Base-by-base conservation (phyloP, 2,888 invertebrate species). In the Myathropa florea region DNA sequence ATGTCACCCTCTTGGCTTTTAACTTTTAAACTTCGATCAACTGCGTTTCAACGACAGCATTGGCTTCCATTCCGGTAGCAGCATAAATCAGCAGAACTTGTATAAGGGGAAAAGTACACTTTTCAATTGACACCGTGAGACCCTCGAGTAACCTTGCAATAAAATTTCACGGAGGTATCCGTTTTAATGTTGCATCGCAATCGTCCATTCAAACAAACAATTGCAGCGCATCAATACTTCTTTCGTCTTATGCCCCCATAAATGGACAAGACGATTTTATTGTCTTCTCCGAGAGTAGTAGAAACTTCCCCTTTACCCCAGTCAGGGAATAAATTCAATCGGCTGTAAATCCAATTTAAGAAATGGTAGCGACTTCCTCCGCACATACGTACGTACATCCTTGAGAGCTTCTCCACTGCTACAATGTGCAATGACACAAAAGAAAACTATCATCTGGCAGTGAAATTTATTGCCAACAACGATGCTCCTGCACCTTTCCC, bases 361-460 rank as follows among this genome's bases (percentile, higher is more conserved):
- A 86, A 86, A 83, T 72, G 60, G 59, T 64, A 59, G 46, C 70
- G 36, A 28, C 73, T 72, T 72, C 33, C 67, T 55, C 30, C 24
- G 30, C 24, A 33, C 10, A 3, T 28, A 14, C n/a, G 55, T n/a
- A 3, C 23, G 12, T 26, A 23, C 73, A 12, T 33, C 33, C 33
- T 33, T 12, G 12, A 33, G 33, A 33, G 33, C 65, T 33, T n/a
- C 46, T 59, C 21, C 24, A 21, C 33, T 82, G 65, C 70, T 78
- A 63, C 83, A 83, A 79, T 83, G 78, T 86, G 75, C 83, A 86
- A 61, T 83, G 86, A 86, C 86, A 86, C 83, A 83, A 86, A 86
- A 83, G 86, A 86, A 86, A 83, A 86, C 86, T 86, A 86, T 86
- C 83, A 86, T 86, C 86, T 86, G 86, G 83, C 82, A 63, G 33